Base-by-base conservation (phyloP, 2,888 invertebrate genomes). In the Sinopyrophorus schimmeli region DNA sequence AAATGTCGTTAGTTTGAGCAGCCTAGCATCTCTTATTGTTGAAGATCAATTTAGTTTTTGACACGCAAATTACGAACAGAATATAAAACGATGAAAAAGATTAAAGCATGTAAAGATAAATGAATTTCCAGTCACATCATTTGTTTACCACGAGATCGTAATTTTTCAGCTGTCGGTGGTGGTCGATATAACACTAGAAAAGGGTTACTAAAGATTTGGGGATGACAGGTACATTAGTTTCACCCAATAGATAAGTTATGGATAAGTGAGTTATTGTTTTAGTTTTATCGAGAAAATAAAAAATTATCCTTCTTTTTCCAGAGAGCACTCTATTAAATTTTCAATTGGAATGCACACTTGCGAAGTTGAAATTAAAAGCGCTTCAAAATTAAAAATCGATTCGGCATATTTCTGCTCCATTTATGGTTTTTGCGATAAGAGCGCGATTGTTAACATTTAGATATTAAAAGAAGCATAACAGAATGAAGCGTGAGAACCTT, bases 1-100 rank as follows among this genome's bases (percentile, higher is more conserved):
- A 73, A 74, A 72, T 74, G 73, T 73, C 69, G 67, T 63, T 72
- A 66, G 66, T 71, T 72, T 62, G 62, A 65, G 65, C 68, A 66
- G 64, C 59, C 57, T 58, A 53, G 53, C 59, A 60, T 34, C 57
- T 38, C 23, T n/a, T n/a, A 20, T 24, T 16, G 20, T 10, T 12
- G 34, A 43, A 7, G 43, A 42, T 12, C 30, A 21, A 28, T 30
- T 34, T 21, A 21, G 7, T 16, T 38, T 30, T 37, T 38, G 15
- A 37, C 37, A 15, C 9, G 12, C 27, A 6, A 18, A 27, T 17
- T 27, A 20, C 24, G 20, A 23, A 11, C 3, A 9, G 11, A 11
- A 6, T 12, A 12, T 7, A 12, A 18, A 34, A 21, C 5, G 18
- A n/a, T 3, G 7, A 11, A 27, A 44, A 40, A 39, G 16, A 49